phyloP scores from a whole-genome alignment of 1,140 invertebrate genomes.

The Drosophila eugracilis region DNA sequence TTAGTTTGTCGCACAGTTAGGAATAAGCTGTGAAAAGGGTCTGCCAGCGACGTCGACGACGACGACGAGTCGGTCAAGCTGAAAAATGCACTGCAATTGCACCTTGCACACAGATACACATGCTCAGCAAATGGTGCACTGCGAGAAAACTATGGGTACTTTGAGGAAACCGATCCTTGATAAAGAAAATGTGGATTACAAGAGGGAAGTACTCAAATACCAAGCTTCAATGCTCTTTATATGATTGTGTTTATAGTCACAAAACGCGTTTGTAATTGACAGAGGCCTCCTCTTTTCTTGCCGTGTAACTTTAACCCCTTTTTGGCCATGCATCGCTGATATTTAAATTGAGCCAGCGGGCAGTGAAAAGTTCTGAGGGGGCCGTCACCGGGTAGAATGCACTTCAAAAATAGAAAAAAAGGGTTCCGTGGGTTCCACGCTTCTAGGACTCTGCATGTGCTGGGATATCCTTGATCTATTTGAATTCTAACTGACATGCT shows the following conservation, averaged over 20 bases:
- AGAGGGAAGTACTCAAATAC: too few relatives aligned
- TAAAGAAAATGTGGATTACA: too few relatives aligned
- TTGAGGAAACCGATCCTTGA: too few relatives aligned
- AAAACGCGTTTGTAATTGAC: too few relatives aligned
- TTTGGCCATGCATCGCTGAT: conserved; percentile 75
- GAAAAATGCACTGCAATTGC: conserved; percentile 80
- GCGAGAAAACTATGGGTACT: neutral
- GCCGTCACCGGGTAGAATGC: conserved; percentile 54
- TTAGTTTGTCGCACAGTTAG: conserved; percentile 56
- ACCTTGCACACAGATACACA: conserved; percentile 62
- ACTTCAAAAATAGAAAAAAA: conserved; percentile 77
- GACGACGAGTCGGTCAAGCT: conserved; percentile 76
- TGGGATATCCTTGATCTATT: conserved; percentile 47
- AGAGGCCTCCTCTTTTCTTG: neutral
- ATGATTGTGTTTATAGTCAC: neutral
- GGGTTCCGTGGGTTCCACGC: conserved; percentile 53
- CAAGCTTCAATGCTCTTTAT: too few relatives aligned
- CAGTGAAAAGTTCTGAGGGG: conserved; percentile 57
- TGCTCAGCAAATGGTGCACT: conserved; percentile 8
- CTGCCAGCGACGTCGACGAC: conserved; percentile 14
- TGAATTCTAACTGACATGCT: conserved; percentile 28
- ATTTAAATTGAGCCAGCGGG: conserved; percentile 77
- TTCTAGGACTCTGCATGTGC: conserved; percentile 39
- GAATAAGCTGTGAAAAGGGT: conserved; percentile 47
- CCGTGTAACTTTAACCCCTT: conserved; percentile 29